These are phyloP conservation scores for Eristalinus aeneus DNA, from an alignment of 2,888 invertebrate species.

Conservation along the genomic window DNA sequence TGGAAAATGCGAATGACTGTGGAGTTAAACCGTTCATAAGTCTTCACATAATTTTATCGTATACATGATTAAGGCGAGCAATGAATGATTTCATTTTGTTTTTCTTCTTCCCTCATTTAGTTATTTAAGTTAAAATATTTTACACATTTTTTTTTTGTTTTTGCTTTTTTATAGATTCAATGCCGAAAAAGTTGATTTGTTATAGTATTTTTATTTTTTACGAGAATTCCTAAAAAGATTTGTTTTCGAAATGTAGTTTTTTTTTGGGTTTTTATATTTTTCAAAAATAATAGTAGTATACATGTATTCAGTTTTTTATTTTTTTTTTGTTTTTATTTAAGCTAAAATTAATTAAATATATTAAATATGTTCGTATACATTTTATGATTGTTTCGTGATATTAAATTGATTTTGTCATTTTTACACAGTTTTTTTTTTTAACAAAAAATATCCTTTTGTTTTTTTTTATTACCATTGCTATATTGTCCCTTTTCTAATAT, in stretches of 20 bases:
- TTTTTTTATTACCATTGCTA: slow-evolving; percentile 76
- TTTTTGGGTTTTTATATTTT: slow-evolving; percentile 33
- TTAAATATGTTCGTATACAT: slow-evolving; percentile 71
- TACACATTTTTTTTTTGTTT: slow-evolving; percentile 54
- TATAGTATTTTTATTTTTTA: slow-evolving; percentile 22
- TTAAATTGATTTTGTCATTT: slow-evolving; percentile 56
- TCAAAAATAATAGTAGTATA: slow-evolving; percentile 53
- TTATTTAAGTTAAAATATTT: slow-evolving; percentile 57
- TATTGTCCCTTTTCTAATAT: slow-evolving; percentile 77
- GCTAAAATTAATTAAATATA: slow-evolving; percentile 58
- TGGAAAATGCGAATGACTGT: slow-evolving; percentile 39
- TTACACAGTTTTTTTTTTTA: slow-evolving; percentile 24
- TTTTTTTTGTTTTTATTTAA: slow-evolving; percentile 21
- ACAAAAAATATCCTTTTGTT: slow-evolving; percentile 29
- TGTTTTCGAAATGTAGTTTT: slow-evolving; percentile 36
- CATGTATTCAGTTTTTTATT: slow-evolving; percentile 29
- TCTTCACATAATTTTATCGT: slow-evolving; percentile 72
- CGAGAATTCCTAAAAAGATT: slow-evolving; percentile 59
- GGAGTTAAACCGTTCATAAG: slow-evolving; percentile 52
- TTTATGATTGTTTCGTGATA: slow-evolving; percentile 70
- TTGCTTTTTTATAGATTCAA: slow-evolving; percentile 55
- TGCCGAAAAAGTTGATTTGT: slow-evolving; percentile 55
- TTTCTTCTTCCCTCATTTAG: slow-evolving; percentile 48
- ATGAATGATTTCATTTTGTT: slow-evolving; percentile 69
- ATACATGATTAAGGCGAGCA: slow-evolving; percentile 75